These are phyloP conservation scores for Ephydatia muelleri DNA, from an alignment of 37 sponge, comb jelly and placozoan genomes.

Conservation along the genomic window DNA sequence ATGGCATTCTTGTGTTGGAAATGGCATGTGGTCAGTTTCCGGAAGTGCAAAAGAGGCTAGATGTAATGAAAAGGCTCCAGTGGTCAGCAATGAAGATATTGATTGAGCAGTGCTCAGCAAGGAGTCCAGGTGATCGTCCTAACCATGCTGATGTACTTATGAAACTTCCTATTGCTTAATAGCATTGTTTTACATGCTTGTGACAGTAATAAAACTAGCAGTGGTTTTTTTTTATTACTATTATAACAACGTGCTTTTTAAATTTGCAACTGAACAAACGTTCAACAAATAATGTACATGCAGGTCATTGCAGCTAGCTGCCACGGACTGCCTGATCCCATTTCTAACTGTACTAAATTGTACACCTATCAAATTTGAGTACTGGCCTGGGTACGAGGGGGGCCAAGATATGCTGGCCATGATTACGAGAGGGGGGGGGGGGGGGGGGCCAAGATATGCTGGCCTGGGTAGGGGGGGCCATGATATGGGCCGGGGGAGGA, in stretches of 20 bases:
- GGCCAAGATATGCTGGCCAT: no score
- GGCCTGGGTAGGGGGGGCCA: no score
- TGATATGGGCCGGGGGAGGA: no score
- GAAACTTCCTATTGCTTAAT: not conserved
- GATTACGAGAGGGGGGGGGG: no score
- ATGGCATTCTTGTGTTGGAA: slow-evolving; percentile 61
- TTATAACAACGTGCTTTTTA: not conserved
- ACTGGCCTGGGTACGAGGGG: no score
- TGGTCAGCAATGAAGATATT: not conserved
- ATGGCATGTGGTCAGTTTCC: slow-evolving; percentile 37
- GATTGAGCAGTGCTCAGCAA: not conserved
- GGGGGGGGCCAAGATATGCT: no score
- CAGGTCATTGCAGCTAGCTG: slow-evolving; percentile 34
- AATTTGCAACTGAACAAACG: not conserved
- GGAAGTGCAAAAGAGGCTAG: slow-evolving; percentile 7
- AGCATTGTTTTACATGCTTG: slow-evolving; percentile 35
- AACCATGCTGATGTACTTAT: slow-evolving; percentile 5
- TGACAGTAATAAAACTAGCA: slow-evolving; percentile 60
- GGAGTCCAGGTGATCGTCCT: slow-evolving; percentile 2
- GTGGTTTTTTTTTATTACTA: slow-evolving; percentile 1
- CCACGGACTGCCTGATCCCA: slow-evolving; percentile 1
- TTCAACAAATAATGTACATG: not conserved
- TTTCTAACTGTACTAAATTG: slow-evolving; percentile 32
- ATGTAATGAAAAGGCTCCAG: not conserved
- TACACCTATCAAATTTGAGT: not conserved